Base-by-base conservation (phyloP, 2,797 vertebrate genomes). In the Neopelma chrysocephalum region DNA sequence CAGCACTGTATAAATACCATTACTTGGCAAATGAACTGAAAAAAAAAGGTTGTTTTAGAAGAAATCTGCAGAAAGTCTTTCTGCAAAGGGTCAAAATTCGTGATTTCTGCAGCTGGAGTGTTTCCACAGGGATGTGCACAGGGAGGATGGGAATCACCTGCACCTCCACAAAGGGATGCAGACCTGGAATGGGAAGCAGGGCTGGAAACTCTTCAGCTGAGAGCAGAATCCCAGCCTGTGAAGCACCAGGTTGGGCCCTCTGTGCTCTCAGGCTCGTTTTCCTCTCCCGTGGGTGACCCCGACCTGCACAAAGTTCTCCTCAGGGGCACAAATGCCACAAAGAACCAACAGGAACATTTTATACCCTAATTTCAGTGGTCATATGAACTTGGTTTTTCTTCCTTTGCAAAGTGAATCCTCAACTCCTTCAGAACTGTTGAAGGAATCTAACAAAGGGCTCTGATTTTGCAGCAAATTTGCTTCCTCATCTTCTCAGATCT, bases 151-250 rank as follows among this genome's bases (percentile, higher is more conserved):
- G 27, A 31, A 58, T 10, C 25, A 13, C 3, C 32, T 22, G 51
- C 21, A 12, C 9, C 32, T 32, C 56, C 11, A 8, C 1, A 5
- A 51, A 43, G 45, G 34, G 62, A 12, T 6, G 47, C 42, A 42
- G 62, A 8, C 6, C 38, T 19, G 12, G 56, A 11, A 3, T 10
- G 26, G 50, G 4, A 25, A 26, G 70, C 51, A n/a, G 26, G 42
- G 40, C 29, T 32, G 3, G 29, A 54, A 32, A 3, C n/a, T 15
- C 42, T 26, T 40, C 42, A 5, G 2, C 0, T 8, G 21, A 29
- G 64, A 32, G 26, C 1, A 22, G 14, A 15, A 12, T 14, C 48
- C 42, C 14, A 18, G 23, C 11, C 5, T 32, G 42, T 17, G 6
- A 11, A 42, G 10, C 17, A 36, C 27, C 45, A 25, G 50, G 36